These are phyloP conservation scores for Urocyon cinereoargenteus DNA, from an alignment of 2,797 vertebrate genomes.

Conservation along the genomic window DNA sequence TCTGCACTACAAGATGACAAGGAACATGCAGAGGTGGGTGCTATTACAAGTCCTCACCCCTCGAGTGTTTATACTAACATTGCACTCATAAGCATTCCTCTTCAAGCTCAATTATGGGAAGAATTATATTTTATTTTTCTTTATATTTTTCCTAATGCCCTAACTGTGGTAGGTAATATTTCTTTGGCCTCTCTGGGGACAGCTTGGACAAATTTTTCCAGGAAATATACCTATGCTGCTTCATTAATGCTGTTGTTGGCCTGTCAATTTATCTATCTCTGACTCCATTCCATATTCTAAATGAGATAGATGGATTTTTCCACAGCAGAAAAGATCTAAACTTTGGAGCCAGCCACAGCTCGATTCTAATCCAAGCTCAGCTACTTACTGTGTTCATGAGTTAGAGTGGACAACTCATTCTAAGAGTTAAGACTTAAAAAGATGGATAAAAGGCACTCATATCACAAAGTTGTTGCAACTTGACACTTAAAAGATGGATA, in stretches of 20 bases:
- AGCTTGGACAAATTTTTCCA: not conserved
- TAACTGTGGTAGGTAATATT: constrained; percentile 31
- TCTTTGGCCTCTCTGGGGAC: not conserved
- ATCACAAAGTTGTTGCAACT: not conserved
- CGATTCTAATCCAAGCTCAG: not conserved
- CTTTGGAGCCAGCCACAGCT: not conserved
- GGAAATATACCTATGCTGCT: constrained; percentile 4
- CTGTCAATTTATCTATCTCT: not conserved
- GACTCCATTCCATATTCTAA: not conserved
- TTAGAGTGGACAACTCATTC: not conserved
- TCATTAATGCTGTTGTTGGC: constrained; percentile 32
- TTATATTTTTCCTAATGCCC: constrained; percentile 64
- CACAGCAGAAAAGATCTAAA: not conserved
- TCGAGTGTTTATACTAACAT: constrained; percentile 69
- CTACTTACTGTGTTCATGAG: not conserved
- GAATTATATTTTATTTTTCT: constrained; percentile 24
- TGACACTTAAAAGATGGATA: not conserved
- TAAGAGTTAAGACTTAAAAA: not conserved
- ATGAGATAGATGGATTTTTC: not conserved
- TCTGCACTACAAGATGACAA: constrained; percentile 73
- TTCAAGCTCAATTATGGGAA: constrained; percentile 32
- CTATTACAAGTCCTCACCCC: constrained; percentile 70
- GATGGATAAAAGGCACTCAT: not conserved
- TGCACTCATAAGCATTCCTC: constrained; percentile 75
- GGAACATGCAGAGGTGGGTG: constrained; percentile 48